Evolutionary conservation across 2,888 invertebrate species (phyloP), one percentile per base, ranked within the genome.

Genomic region (Cryptus armator): DNA sequence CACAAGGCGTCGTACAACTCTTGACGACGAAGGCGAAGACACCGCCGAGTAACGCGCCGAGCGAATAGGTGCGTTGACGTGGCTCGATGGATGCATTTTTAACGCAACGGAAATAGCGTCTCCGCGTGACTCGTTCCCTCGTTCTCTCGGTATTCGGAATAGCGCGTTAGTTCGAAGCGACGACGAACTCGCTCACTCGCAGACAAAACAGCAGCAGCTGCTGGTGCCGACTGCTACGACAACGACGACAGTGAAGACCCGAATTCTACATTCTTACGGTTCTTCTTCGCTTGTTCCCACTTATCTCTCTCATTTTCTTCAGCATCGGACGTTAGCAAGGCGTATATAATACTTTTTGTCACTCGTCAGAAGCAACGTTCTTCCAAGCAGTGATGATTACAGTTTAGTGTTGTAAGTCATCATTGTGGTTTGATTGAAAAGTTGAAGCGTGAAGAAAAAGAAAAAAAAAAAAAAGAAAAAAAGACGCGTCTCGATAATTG

Each of bases 81-180:
- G 88, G 84, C 89, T 87, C 91, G 90, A 92, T 92, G 91, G 90
- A 91, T 93, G 92, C 92, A 92, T 92, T 93, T 93, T 93, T 92
- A 92, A 93, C 90, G 89, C 90, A 89, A 92, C 93, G 86, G 90
- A 93, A 93, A 93, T 93, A 93, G 92, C 92, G 89, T 79, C 88
- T 56, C 75, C 81, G 68, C 87, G 83, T 85, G 81, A 84, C 84
- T 85, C 74, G 68, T 53, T 74, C 68, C 37, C 70, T 81, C 84
- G 70, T 64, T 81, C 51, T 53, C 75, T 53, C 29, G 88, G 86
- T 86, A 88, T 87, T 87, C 87, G 84, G 87, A 89, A 89, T 87
- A 87, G 32, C 87, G 81, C 78, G 81, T 72, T 59, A 68, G 85
- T 88, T 88, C 81, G 82, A 87, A 85, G 86, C 71, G 76, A 79